Evolutionary conservation across 2,888 invertebrate species (phyloP).

Genomic region (Bedellia somnulentella): DNA sequence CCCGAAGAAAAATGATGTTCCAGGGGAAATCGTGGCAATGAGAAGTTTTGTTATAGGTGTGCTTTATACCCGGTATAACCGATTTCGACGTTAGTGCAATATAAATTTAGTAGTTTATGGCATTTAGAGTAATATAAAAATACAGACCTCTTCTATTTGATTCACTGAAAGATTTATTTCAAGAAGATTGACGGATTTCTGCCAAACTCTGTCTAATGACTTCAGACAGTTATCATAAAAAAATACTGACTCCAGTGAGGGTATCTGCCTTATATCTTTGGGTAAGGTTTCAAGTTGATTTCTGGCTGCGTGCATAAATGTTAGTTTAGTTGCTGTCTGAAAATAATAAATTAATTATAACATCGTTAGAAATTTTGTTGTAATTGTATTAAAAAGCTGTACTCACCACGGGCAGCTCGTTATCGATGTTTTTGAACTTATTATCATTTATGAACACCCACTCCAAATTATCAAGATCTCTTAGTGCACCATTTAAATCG

Average conservation of each 20-base stretch:
- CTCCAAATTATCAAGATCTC: constrained; percentile 70
- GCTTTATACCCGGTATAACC: too few relatives aligned
- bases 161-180: constrained; percentile 73
- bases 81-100: too few relatives aligned
- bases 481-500: constrained; percentile 75
- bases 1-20: too few relatives aligned
- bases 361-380: not conserved
- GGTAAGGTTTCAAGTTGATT: constrained; percentile 74
- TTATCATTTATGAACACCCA: constrained; percentile 82
- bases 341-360: constrained; percentile 12
- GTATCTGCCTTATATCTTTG: constrained; percentile 69
- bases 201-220: constrained; percentile 70
- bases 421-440: constrained; percentile 71
- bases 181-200: constrained; percentile 67
- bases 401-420: constrained; percentile 71
- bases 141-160: constrained; percentile 70
- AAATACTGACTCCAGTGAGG: constrained; percentile 69
- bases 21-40: too few relatives aligned
- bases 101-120: too few relatives aligned
- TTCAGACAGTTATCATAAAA: constrained; percentile 73
- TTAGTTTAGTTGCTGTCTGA: constrained; percentile 64
- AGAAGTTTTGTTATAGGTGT: too few relatives aligned
- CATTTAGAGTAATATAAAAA: too few relatives aligned
- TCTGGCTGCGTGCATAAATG: constrained; percentile 72
- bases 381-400: constrained; percentile 2